These are phyloP conservation scores for Drosophila lini DNA, from an alignment of 1,140 invertebrate genomes.

Conservation along the genomic window DNA sequence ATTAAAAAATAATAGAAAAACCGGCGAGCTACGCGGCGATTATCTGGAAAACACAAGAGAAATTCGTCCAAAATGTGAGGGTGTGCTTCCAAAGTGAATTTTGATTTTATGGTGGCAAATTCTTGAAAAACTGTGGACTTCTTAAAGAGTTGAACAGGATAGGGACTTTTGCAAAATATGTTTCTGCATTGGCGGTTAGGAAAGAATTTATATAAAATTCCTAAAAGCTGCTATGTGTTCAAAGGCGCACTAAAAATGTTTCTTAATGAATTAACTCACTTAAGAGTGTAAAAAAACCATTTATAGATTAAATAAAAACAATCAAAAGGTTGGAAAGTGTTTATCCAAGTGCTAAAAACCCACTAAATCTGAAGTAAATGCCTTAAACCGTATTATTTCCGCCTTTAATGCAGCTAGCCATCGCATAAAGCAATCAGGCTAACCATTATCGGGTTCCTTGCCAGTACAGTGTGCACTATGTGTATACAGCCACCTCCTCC, in stretches of 20 bases:
- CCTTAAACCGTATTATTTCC: background rate
- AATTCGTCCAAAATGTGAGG: background rate
- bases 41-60: slow-evolving; percentile 18
- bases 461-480: slow-evolving; percentile 15
- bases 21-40: slow-evolving; percentile 16
- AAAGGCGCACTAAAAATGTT: background rate
- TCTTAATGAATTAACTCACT: too few species aligned
- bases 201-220: background rate
- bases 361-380: background rate
- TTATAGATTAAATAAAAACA: background rate
- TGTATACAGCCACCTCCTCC: slow-evolving; percentile 6
- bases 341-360: background rate
- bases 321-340: background rate
- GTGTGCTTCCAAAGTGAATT: slow-evolving; percentile 13
- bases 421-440: slow-evolving; percentile 50
- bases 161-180: background rate
- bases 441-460: slow-evolving; percentile 39
- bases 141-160: background rate
- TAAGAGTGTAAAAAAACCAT: background rate
- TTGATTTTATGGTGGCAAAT: slow-evolving; percentile 5
- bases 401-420: slow-evolving; percentile 2
- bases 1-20: slow-evolving; percentile 73
- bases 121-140: background rate
- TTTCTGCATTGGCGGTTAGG: background rate
- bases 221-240: too few species aligned